Evolutionary conservation across 2,113 vertebrate genomes (phyloP).

Genomic region (mouse (Mus musculus)): GRCm39 chr5:98404001-98404500

Average conservation of each 20-base stretch:
- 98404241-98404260: not conserved
- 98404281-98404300: not conserved
- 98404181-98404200: not conserved
- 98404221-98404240: not conserved
- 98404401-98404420: not conserved
- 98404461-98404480: not conserved
- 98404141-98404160: not conserved
- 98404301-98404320: not conserved
- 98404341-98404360: not conserved
- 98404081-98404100: not conserved
- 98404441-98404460: not conserved
- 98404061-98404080: not conserved
- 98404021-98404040: not conserved
- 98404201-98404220: not conserved
- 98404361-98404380: not conserved
- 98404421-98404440: not conserved
- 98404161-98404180: accelerated
- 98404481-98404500: not conserved
- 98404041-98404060: not conserved
- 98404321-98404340: not conserved
- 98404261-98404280: not conserved
- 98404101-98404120: not conserved
- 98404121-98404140: not conserved
- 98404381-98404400: not conserved
- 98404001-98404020: not conserved